phyloP scores from a whole-genome alignment of 2,113 vertebrate species.

The Gadus macrocephalus region DNA sequence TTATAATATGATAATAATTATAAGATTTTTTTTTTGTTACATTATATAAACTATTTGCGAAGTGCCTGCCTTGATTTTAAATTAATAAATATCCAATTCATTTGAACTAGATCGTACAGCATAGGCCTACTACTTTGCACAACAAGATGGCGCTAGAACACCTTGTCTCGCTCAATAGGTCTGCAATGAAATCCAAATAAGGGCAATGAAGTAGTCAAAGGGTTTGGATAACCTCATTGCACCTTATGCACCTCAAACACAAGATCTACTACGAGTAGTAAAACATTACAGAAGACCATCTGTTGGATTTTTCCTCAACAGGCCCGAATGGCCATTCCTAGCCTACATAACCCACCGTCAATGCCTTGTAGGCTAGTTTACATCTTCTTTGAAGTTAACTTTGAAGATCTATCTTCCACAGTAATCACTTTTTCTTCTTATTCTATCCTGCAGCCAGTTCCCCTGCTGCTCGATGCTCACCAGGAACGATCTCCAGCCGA shows the following conservation, averaged over 20 bases:
- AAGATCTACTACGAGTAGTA: too few species aligned
- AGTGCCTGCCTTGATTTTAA: too few species aligned
- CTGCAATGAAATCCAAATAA: neutral
- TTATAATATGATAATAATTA: too few species aligned
- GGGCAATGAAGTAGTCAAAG: neutral
- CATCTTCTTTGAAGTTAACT: neutral
- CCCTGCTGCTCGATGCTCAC: neutral
- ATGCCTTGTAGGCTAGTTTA: too few species aligned
- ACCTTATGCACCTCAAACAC: too few species aligned
- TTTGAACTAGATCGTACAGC: neutral
- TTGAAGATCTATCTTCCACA: neutral
- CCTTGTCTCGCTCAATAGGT: neutral
- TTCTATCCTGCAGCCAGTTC: too few species aligned
- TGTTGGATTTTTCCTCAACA: too few species aligned
- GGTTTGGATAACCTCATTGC: neutral
- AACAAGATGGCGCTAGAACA: slow-evolving; percentile 46
- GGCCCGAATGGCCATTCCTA: neutral
- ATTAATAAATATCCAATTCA: too few species aligned
- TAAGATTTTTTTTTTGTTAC: too few species aligned
- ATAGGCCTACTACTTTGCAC: neutral
- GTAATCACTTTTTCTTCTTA: too few species aligned
- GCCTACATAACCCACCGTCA: neutral
- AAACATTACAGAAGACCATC: neutral
- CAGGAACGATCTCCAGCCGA: slow-evolving; percentile 12
- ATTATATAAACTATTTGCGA: too few species aligned